Percentiles rank a stretch among this genome's conserved stretches.
These are phyloP conservation scores for Oryzias woworae DNA, from an alignment of 2,113 vertebrate genomes.

Conservation along the genomic window DNA sequence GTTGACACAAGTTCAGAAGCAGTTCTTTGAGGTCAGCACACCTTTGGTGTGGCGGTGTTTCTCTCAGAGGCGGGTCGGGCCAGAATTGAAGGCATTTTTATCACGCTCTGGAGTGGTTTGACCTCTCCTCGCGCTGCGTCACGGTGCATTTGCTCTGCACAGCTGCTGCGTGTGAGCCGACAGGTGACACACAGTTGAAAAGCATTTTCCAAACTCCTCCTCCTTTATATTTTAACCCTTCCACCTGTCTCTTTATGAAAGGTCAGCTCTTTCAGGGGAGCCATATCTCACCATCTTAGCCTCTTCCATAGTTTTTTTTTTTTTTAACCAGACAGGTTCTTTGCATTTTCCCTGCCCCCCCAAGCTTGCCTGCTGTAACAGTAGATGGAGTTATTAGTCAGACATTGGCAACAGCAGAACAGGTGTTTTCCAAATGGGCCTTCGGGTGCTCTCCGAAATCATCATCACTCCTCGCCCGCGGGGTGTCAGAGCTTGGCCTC, in stretches of 20 bases:
- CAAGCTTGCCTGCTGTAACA: slow-evolving; percentile 55
- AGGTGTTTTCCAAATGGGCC: slow-evolving; percentile 80
- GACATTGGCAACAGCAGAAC: slow-evolving; percentile 71
- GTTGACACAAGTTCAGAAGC: slow-evolving; percentile 38
- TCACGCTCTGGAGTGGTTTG: slow-evolving; percentile 44
- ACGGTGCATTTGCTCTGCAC: slow-evolving; percentile 43
- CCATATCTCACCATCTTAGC: slow-evolving; percentile 38
- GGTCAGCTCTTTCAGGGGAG: neutral
- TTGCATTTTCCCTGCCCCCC: slow-evolving; percentile 1
- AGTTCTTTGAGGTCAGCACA: slow-evolving; percentile 46
- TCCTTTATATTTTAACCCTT: neutral
- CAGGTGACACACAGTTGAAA: slow-evolving; percentile 60
- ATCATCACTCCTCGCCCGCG: slow-evolving; percentile 35
- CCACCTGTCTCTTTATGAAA: slow-evolving; percentile 56
- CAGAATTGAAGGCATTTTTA: slow-evolving; percentile 49
- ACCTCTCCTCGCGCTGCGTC: slow-evolving; percentile 45
- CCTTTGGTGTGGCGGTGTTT: slow-evolving; percentile 41
- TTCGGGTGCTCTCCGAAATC: slow-evolving; percentile 58
- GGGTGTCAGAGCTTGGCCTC: slow-evolving; percentile 50
- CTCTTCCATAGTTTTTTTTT: slow-evolving; percentile 21
- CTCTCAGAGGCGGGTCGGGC: neutral
- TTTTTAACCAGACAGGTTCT: slow-evolving; percentile 23
- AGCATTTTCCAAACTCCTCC: slow-evolving; percentile 50
- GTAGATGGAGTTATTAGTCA: slow-evolving; percentile 76
- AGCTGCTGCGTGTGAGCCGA: slow-evolving; percentile 61